Evolutionary conservation across 2,113 vertebrate species (phyloP).

Genomic region (Varanus salvator): DNA sequence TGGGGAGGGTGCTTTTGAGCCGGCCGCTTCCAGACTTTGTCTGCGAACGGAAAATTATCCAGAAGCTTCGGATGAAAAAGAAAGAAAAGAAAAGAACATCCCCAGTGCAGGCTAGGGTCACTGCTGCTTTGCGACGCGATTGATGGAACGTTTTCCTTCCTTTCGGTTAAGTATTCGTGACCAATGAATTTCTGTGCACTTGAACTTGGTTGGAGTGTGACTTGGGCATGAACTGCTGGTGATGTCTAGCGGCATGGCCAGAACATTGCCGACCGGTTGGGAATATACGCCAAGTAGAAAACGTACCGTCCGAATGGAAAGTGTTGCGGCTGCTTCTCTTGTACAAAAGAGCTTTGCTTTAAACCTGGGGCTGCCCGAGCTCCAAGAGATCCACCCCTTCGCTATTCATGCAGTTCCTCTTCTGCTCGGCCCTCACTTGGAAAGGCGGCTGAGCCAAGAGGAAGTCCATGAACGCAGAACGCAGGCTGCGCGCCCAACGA

Average conservation of each 20-base stretch:
- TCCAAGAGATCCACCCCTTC: too few relatives aligned
- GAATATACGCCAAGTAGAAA: background rate
- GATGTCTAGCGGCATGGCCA: background rate
- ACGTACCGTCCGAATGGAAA: background rate
- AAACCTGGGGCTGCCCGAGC: too few relatives aligned
- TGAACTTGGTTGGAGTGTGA: conserved; percentile 23
- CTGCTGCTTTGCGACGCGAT: conserved; percentile 13
- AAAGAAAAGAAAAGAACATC: background rate
- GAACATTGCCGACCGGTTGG: too few relatives aligned
- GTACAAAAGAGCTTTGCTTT: background rate
- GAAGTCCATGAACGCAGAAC: too few relatives aligned
- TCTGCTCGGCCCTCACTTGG: too few relatives aligned
- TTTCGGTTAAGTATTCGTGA: conserved; percentile 30
- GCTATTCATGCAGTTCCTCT: too few relatives aligned
- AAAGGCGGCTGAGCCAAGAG: too few relatives aligned
- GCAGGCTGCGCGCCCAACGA: too few relatives aligned
- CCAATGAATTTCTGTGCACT: conserved; percentile 14
- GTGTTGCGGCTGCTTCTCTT: background rate
- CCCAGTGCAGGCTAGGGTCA: background rate
- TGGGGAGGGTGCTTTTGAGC: background rate
- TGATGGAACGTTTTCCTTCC: background rate
- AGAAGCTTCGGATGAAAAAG: background rate
- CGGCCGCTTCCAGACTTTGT: conserved; percentile 16
- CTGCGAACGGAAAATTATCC: background rate
- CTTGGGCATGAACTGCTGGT: background rate